Conservation (phyloP, 2,113 vertebrate genomes). For the Sylvietta virens region DNA sequence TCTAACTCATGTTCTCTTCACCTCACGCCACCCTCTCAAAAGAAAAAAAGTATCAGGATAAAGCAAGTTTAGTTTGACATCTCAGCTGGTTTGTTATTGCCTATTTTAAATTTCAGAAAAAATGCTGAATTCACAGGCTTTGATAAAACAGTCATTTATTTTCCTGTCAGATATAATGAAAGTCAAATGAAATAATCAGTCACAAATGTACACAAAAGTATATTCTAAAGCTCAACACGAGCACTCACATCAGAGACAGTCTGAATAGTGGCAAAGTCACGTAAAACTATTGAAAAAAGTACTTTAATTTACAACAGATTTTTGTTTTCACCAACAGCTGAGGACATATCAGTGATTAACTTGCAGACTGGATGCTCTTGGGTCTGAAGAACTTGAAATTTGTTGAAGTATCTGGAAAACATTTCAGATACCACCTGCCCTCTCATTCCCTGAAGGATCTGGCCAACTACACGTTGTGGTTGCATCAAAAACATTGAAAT, state of each 20-base stretch:
- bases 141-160: conserved; percentile 46
- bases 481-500: neutral
- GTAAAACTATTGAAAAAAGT: neutral
- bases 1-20: conserved; percentile 24
- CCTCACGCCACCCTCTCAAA: neutral
- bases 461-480: neutral
- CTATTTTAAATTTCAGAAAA: neutral
- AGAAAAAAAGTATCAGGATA: neutral
- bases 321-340: conserved; percentile 35
- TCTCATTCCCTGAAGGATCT: neutral
- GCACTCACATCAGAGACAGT: neutral
- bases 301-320: conserved; percentile 47
- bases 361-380: neutral
- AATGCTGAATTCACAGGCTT: conserved; percentile 28
- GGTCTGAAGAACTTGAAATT: neutral
- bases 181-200: conserved; percentile 17
- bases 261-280: neutral
- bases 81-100: conserved; percentile 31
- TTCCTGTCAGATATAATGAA: conserved; percentile 45
- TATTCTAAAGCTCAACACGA: neutral
- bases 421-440: neutral
- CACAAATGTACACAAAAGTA: neutral
- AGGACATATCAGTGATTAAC: conserved; percentile 18
- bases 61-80: conserved; percentile 29
- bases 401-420: conserved; percentile 4